These are phyloP conservation scores for Trichopria drosophilae DNA, from an alignment of 2,888 invertebrate genomes.

Conservation along the genomic window DNA sequence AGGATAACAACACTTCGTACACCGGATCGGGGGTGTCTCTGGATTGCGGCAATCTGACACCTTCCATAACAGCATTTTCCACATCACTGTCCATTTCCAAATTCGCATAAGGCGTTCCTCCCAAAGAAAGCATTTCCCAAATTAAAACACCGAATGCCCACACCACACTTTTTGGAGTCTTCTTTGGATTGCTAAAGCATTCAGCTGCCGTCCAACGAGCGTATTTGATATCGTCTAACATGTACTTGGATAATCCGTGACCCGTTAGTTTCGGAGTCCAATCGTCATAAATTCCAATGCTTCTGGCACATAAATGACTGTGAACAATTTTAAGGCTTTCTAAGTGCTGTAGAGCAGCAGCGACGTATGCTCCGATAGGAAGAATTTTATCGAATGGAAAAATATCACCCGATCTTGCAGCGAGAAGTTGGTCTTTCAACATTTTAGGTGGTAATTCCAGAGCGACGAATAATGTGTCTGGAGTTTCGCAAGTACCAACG, in stretches of 20 bases:
- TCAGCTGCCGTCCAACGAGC: conserved; percentile 81
- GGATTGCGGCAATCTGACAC: conserved; percentile 74
- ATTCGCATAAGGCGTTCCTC: conserved; percentile 77
- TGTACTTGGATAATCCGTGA: conserved; percentile 71
- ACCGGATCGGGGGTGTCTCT: conserved; percentile 76
- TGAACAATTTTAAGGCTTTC: conserved; percentile 67
- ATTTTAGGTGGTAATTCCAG: conserved; percentile 70
- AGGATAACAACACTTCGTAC: conserved; percentile 80
- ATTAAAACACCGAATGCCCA: conserved; percentile 83
- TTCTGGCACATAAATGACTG: conserved; percentile 73
- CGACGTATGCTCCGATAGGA: conserved; percentile 58
- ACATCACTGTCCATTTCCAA: conserved; percentile 66
- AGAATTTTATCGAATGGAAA: conserved; percentile 53
- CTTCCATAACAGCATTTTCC: conserved; percentile 64
- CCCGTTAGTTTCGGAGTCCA: conserved; percentile 74
- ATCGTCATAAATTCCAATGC: conserved; percentile 68
- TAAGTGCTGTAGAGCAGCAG: conserved; percentile 60
- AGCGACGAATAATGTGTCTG: conserved; percentile 74
- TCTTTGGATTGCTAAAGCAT: conserved; percentile 68
- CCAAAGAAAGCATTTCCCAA: conserved; percentile 82
- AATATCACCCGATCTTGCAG: conserved; percentile 48
- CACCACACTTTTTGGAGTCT: conserved; percentile 72
- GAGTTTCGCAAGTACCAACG: conserved; percentile 78
- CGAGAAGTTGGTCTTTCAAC: conserved; percentile 69
- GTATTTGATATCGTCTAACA: conserved; percentile 71